Evolutionary conservation across 2,113 vertebrate genomes (phyloP), one percentile per base, ranked within the genome.

Genomic region (Terrapene triunguis): DNA sequence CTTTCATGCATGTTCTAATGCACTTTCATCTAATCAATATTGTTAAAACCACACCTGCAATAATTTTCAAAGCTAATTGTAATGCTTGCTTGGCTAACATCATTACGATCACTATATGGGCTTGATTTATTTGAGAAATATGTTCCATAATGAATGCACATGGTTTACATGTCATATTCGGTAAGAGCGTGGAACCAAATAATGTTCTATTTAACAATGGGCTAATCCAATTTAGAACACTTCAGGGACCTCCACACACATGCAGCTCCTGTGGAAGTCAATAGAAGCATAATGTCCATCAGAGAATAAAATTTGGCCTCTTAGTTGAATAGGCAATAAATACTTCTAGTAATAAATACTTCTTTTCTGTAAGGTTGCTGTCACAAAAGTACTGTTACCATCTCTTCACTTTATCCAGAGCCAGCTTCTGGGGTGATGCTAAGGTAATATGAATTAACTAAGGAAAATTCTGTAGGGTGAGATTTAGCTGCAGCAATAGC

Each of bases 401-500:
- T 32, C 38, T 79, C 6, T 89, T 95, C 55, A 47, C 5, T 25
- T 51, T 29, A 24, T 3, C 9, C 79, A 59, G 25, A 93, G 84
- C 5, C 80, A 48, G 7, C 27, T 94, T 94, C 69, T 85, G 48
- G 13, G 59, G 22, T 87, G 48, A 27, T 72, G 11, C 35, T 54
- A 48, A 44, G 47, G 29, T 3, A 25, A 4, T 42, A 57, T 24
- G 14, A 7, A 53, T 55, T 76, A 27, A 59, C 3, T 29, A 87
- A 88, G 44, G 69, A 83, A 93, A 88, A 89, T 6, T 32, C 57
- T 62, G 51, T 42, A 21, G 80, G 32, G 35, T 51, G 21, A 94
- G 4, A 59, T 38, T 12, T 51, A 47, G 48, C 5, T 83, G 35
- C 19, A 90, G 29, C 85, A 76, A 35, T 3, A 29, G 32, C 21